Percentiles rank a stretch among this genome's conserved stretches.
These are phyloP conservation scores for Sciurus niger DNA, from an alignment of 2,113 vertebrate genomes.

Conservation along the genomic window DNA sequence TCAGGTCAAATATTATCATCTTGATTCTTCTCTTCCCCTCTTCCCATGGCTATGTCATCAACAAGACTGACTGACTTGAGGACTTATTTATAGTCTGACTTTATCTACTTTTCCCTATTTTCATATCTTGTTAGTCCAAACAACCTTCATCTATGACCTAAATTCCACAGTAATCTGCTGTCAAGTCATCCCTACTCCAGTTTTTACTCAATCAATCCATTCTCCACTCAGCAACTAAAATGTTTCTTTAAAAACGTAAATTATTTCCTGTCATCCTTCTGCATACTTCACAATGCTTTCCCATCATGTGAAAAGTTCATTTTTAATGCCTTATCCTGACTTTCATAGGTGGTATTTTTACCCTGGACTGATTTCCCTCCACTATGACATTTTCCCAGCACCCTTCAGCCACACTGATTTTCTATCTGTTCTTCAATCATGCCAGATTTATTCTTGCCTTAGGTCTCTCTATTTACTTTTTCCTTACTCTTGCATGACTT, in stretches of 20 bases:
- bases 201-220: neutral
- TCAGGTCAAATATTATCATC: neutral
- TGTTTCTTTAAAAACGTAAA: neutral
- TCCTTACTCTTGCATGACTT: neutral
- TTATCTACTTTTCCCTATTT: neutral
- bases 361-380: neutral
- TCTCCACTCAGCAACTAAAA: neutral
- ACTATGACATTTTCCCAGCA: neutral
- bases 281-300: neutral
- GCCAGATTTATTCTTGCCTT: neutral
- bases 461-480: neutral
- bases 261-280: neutral
- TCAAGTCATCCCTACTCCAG: neutral
- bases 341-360: neutral
- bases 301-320: neutral
- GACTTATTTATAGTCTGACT: neutral
- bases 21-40: neutral
- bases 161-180: conserved; percentile 1
- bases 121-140: neutral
- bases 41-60: neutral
- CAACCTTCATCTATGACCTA: neutral
- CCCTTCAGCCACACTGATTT: neutral
- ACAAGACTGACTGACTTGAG: neutral
- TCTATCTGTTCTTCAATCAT: neutral
- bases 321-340: neutral